These are phyloP conservation scores for Apodemia zela DNA, from an alignment of 2,888 invertebrate genomes.

Conservation along the genomic window DNA sequence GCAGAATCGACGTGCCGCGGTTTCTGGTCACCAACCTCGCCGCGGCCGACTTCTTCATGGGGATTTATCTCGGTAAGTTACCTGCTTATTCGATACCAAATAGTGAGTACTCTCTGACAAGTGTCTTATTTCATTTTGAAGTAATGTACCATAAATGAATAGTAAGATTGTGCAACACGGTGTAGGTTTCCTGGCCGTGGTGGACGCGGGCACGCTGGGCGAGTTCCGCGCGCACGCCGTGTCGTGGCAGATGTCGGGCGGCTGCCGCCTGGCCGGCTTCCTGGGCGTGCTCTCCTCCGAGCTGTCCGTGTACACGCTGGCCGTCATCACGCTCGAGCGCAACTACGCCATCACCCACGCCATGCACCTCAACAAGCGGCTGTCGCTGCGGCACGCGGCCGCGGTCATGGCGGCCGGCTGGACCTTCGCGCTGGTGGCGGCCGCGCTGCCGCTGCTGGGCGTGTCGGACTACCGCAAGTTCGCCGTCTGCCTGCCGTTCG, in stretches of 20 bases:
- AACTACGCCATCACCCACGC: constrained; percentile 99
- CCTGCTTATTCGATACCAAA: no score
- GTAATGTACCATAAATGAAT: no score
- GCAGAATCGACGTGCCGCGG: constrained; percentile 97
- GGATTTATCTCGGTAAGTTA: constrained; percentile 90
- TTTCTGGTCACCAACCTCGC: constrained; percentile 98
- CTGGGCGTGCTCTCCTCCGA: constrained; percentile 96
- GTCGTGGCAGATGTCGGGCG: constrained; percentile 97
- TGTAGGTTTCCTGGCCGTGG: constrained; percentile 93
- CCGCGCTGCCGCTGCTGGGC: constrained; percentile 92
- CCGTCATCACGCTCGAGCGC: constrained; percentile 96
- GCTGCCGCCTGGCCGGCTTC: constrained; percentile 96
- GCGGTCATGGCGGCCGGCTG: constrained; percentile 97
- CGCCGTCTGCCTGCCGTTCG: constrained; percentile 97
- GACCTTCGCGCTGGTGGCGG: constrained; percentile 93
- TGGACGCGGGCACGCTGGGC: constrained; percentile 96
- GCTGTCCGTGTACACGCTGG: constrained; percentile 96
- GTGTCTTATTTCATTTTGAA: not conserved
- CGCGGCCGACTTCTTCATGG: constrained; percentile 98
- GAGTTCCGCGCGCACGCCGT: constrained; percentile 98
- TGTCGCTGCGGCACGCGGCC: constrained; percentile 94
- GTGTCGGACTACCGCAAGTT: constrained; percentile 97
- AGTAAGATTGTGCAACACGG: constrained; percentile 10
- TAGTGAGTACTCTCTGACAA: no score
- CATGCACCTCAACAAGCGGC: constrained; percentile 96